Base-by-base conservation (phyloP, 2,797 vertebrate species). In the Pangasius sanitwongsei region DNA sequence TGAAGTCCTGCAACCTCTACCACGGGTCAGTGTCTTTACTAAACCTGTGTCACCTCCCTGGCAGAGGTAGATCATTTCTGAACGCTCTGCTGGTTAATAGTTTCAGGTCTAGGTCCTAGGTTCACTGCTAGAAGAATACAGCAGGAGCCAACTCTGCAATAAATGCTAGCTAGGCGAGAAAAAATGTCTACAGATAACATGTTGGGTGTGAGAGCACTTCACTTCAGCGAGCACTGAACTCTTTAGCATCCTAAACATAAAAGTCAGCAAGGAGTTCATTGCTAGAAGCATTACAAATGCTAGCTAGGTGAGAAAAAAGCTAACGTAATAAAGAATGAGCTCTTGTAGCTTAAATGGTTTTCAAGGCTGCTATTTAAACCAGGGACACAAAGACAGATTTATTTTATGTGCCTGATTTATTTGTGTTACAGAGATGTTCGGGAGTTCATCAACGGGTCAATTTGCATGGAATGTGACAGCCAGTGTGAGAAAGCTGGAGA, bases 401-500 rank as follows among this genome's bases (percentile, higher is more conserved):
- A 7, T 44, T 1, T 44, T 7, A 44, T 44, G 65, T 18, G 6
- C 63, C 11, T 70, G 50, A 16, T 87, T 44, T 83, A 6, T 83
- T 34, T 88, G 57, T 95, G 94, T 89, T 92, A 67, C 94, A 99
- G 98, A 93, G 98, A 99, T 70, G 94, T 95, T 86, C 97, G 98
- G 0, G 98, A 99, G 89, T 99, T 98, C 92, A 95, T 96, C 57
- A 99, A 99, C 0, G 97, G 97, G 18, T 98, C 98, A 0, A 91
- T 97, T 57, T 99, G 98, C 20, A 93, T 98, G 90, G 97, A 98
- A 90, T 99, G 98, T 86, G 98, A 99, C 89, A 94, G 95, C n/a
- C 98, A 99, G 92, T 99, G 98, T 91, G 97, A 99, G 90, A 98
- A 96, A 94, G 97, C 97, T 95, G 97, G 98, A 72, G 97, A 97